A percentile compares a stretch with the other conserved stretches of the same genome.
These are phyloP conservation scores for Siphamia tubifer DNA, from an alignment of 2,113 vertebrate species.

Conservation along the genomic window DNA sequence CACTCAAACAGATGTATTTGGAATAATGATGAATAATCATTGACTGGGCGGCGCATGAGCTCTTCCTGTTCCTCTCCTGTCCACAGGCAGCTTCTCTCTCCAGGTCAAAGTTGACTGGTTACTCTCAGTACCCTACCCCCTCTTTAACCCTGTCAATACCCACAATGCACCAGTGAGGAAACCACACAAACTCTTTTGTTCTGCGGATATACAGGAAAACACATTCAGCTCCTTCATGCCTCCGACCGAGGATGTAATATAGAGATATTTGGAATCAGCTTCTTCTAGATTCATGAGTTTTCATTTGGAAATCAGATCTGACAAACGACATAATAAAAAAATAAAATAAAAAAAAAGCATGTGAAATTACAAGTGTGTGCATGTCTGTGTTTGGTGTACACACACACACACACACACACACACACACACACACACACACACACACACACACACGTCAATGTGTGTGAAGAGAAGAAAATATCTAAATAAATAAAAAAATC, in stretches of 20 bases:
- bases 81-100: conserved; percentile 46
- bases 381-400: not conserved
- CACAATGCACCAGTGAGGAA: conserved; percentile 71
- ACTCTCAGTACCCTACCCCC: conserved; percentile 43
- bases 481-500: conserved; percentile 20
- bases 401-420: not conserved
- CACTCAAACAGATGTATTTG: conserved; percentile 9
- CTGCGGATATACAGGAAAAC: conserved; percentile 56
- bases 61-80: conserved; percentile 63
- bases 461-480: not conserved
- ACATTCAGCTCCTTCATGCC: conserved; percentile 3
- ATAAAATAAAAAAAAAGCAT: too few species aligned
- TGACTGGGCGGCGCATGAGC: conserved; percentile 2
- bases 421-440: not conserved
- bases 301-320: not conserved
- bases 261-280: not conserved
- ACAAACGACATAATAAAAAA: conserved; percentile 28
- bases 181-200: conserved; percentile 67
- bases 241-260: not conserved
- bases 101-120: conserved; percentile 74
- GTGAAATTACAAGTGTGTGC: not conserved
- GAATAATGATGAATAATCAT: conserved; percentile 56
- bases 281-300: not conserved
- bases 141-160: conserved; percentile 35
- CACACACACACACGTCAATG: not conserved